These are phyloP conservation scores for Lasioglossum pauxillum DNA, from an alignment of 2,888 invertebrate genomes.

Conservation along the genomic window DNA sequence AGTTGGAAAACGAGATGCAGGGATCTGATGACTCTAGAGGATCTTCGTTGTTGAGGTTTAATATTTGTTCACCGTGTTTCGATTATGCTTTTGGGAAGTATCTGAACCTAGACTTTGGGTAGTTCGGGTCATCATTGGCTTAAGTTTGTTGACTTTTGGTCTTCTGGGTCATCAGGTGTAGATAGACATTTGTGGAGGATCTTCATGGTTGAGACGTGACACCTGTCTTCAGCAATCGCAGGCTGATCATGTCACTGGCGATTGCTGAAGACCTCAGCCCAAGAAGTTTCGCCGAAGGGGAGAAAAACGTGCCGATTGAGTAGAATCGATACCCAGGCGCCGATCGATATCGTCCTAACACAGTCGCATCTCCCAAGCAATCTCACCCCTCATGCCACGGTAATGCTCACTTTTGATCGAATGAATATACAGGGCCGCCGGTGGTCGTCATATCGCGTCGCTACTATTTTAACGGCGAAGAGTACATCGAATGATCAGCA, in stretches of 20 bases:
- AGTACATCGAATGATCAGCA: constrained; percentile 74
- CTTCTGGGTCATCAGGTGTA: neutral
- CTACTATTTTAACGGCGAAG: constrained; percentile 68
- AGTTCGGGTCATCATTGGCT: neutral
- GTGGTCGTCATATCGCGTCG: constrained; percentile 61
- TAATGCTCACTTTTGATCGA: constrained; percentile 39
- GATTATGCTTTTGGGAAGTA: too few relatives aligned
- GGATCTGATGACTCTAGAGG: too few relatives aligned
- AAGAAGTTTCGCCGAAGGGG: neutral
- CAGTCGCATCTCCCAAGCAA: neutral
- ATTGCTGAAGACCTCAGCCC: neutral
- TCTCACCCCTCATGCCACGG: neutral
- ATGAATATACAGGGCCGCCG: constrained; percentile 37
- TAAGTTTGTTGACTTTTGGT: neutral
- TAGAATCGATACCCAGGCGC: neutral
- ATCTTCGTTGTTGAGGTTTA: too few relatives aligned
- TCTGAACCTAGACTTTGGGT: neutral
- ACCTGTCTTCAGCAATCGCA: neutral
- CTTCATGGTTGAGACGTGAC: neutral
- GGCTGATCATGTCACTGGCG: neutral
- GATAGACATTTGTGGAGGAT: neutral
- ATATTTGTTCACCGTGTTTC: too few relatives aligned
- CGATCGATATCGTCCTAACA: neutral
- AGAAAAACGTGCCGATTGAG: neutral
- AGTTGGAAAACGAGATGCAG: too few relatives aligned